phyloP scores from a whole-genome alignment of 2,797 vertebrate genomes.

The Lindbergichthys nudifrons region DNA sequence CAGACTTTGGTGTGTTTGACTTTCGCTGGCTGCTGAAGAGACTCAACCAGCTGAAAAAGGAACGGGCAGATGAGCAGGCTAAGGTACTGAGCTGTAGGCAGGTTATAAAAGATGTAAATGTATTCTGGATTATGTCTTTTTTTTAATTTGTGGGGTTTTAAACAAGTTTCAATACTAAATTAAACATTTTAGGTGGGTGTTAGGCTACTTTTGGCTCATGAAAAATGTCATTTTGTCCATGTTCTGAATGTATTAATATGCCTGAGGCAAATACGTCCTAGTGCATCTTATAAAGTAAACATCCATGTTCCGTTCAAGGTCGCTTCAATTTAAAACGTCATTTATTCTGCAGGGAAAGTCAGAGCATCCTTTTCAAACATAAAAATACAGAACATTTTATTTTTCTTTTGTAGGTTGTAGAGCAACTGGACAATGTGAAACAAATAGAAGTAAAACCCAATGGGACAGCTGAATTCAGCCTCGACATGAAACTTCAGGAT shows the following conservation, averaged over 20 bases:
- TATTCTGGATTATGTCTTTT: constrained; percentile 4
- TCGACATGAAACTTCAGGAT: constrained; percentile 88
- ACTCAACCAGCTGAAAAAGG: constrained; percentile 87
- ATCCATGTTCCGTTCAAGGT: background rate
- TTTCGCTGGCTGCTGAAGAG: constrained; percentile 92
- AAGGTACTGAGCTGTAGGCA: constrained; percentile 82
- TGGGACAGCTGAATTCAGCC: constrained; percentile 85
- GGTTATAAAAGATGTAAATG: background rate
- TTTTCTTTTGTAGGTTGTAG: constrained; percentile 80
- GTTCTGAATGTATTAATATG: background rate
- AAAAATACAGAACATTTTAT: background rate
- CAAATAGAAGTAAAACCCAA: constrained; percentile 87
- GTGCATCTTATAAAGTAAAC: background rate
- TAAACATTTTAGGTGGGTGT: background rate
- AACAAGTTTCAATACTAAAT: background rate
- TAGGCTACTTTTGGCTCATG: background rate
- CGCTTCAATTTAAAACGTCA: background rate
- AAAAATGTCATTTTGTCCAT: background rate
- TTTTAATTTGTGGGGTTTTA: background rate
- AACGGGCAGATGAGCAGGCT: constrained; percentile 84
- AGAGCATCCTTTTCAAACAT: background rate
- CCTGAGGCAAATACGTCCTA: background rate
- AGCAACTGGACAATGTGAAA: constrained; percentile 81
- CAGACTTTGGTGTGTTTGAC: constrained; percentile 89
- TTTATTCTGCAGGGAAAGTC: background rate